A percentile compares a stretch with the other conserved stretches of the same genome.
Conservation (phyloP, 2,113 vertebrate genomes). For the Meleagris gallopavo region DNA sequence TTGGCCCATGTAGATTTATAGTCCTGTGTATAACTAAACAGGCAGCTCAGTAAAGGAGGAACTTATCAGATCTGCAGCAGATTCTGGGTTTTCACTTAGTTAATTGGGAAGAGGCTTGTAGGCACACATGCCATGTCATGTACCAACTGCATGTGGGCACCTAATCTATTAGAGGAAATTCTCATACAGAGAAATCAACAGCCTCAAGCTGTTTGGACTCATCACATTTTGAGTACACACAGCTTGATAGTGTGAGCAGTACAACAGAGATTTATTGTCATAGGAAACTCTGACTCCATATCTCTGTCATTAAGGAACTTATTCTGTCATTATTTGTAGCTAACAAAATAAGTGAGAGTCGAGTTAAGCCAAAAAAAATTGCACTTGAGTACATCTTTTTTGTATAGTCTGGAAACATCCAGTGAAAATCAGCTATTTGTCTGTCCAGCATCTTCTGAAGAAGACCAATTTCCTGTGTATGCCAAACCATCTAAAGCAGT, state of each 20-base stretch:
- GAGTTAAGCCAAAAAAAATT: constrained; percentile 10
- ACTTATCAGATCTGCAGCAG: neutral
- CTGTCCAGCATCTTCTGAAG: constrained; percentile 43
- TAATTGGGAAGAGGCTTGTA: neutral
- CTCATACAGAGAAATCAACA: neutral
- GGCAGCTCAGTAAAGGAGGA: neutral
- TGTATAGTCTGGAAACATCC: neutral
- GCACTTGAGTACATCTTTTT: neutral
- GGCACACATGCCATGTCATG: neutral
- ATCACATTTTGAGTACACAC: neutral
- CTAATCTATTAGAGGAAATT: neutral
- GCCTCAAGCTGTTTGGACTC: neutral
- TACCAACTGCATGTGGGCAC: neutral
- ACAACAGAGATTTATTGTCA: constrained; percentile 6
- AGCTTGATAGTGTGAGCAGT: neutral
- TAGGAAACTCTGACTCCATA: neutral
- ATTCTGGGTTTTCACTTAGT: neutral
- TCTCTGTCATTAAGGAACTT: neutral
- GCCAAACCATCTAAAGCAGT: constrained; percentile 30
- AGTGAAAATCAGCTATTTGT: neutral
- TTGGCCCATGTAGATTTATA: neutral
- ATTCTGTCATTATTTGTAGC: neutral
- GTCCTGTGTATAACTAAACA: neutral
- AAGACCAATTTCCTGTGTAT: neutral
- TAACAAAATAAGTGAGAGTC: neutral